Conservation (phyloP, 2,888 invertebrate genomes). For the Limenitis camilla region DNA sequence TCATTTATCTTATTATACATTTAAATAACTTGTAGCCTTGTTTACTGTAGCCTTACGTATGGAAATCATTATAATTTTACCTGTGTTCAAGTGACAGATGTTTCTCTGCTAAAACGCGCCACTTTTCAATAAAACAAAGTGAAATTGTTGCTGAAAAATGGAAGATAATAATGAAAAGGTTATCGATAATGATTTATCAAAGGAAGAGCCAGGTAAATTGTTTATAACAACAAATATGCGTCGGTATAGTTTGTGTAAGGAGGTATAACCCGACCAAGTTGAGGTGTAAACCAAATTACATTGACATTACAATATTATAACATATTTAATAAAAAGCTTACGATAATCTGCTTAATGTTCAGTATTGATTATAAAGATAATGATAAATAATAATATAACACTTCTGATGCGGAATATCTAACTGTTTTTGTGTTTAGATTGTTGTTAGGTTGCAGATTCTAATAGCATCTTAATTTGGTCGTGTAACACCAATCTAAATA, state of each 20-base stretch:
- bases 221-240: slow-evolving; percentile 25
- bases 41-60: slow-evolving; percentile 15
- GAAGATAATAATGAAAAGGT: slow-evolving; percentile 41
- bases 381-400: neutral
- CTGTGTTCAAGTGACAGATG: slow-evolving; percentile 53
- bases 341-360: neutral
- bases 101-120: slow-evolving; percentile 53
- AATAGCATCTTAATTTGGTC: slow-evolving; percentile 28
- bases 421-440: neutral
- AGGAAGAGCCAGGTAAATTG: slow-evolving; percentile 38
- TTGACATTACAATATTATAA: slow-evolving; percentile 12
- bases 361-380: neutral
- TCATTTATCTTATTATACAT: slow-evolving; percentile 6
- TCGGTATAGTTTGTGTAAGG: slow-evolving; percentile 33
- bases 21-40: slow-evolving; percentile 6
- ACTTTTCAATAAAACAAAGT: slow-evolving; percentile 40
- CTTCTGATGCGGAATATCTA: neutral
- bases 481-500: slow-evolving; percentile 44
- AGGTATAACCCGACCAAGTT: slow-evolving; percentile 33
- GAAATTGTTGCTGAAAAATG: slow-evolving; percentile 37
- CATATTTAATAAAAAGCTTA: slow-evolving; percentile 1
- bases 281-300: slow-evolving; percentile 14
- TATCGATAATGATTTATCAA: slow-evolving; percentile 35
- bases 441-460: slow-evolving; percentile 3
- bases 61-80: slow-evolving; percentile 42